Evolutionary conservation across 2,113 vertebrate species (phyloP).

Genomic region (Triplophysa dalaica): DNA sequence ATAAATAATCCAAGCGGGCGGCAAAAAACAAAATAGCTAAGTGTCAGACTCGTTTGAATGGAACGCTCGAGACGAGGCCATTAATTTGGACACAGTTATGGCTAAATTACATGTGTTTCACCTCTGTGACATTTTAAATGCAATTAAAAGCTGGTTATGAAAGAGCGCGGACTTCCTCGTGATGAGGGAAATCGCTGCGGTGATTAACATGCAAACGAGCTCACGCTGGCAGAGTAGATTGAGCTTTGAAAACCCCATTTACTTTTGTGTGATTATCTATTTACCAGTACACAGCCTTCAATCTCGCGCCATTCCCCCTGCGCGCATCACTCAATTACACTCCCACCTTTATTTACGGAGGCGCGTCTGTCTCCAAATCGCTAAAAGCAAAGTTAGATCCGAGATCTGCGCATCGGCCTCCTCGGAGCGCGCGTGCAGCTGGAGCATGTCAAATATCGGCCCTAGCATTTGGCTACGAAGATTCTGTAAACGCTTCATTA

Average conservation of each 20-base stretch:
- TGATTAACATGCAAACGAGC: constrained; percentile 99
- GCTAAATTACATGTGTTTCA: constrained; percentile 98
- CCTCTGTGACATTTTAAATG: constrained; percentile 99
- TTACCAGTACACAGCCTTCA: constrained; percentile 99
- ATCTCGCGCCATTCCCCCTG: constrained; percentile 93
- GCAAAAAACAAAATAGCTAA: constrained; percentile 67
- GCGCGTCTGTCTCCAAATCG: constrained; percentile 49
- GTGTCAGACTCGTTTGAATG: constrained; percentile 72
- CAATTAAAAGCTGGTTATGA: constrained; percentile 99
- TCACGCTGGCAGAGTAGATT: constrained; percentile 99
- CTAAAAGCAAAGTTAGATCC: constrained; percentile 1
- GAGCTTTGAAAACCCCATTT: constrained; percentile 99
- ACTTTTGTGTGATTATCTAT: constrained; percentile 99
- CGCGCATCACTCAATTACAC: constrained; percentile 79
- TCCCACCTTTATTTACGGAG: constrained; percentile 78
- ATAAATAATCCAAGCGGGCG: constrained; percentile 40
- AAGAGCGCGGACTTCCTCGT: constrained; percentile 91
- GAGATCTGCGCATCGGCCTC: not conserved
- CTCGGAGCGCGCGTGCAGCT: constrained; percentile 23
- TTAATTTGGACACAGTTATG: constrained; percentile 99
- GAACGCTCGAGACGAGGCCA: constrained; percentile 75
- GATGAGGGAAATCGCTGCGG: constrained; percentile 95
- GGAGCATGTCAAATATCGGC: constrained; percentile 45
- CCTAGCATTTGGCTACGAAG: constrained; percentile 28
- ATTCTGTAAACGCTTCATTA: constrained; percentile 45